Evolutionary conservation across 2,888 invertebrate genomes (phyloP).

Genomic region (Halictus ligatus): DNA sequence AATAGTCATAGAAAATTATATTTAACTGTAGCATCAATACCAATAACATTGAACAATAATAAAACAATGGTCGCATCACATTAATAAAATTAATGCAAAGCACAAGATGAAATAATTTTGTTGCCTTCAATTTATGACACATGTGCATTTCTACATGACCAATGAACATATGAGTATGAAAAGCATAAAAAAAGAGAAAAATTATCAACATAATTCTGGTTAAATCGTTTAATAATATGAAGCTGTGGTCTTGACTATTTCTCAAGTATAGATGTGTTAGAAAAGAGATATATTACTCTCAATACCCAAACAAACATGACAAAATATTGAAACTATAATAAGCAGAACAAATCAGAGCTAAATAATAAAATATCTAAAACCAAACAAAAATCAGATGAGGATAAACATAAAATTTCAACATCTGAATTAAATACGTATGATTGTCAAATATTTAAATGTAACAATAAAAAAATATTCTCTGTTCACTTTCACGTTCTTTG

Average conservation of each 20-base stretch:
- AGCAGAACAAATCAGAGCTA: conserved; percentile 59
- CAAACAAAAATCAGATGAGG: conserved; percentile 59
- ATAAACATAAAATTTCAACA: conserved; percentile 51
- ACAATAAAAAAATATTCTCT: conserved; percentile 37
- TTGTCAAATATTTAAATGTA: conserved; percentile 41
- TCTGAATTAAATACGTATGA: conserved; percentile 45
- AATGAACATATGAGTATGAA: conserved; percentile 17
- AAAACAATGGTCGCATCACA: conserved; percentile 24
- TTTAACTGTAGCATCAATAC: conserved; percentile 26
- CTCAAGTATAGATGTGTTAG: conserved; percentile 69
- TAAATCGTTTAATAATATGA: conserved; percentile 37
- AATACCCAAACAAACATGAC: conserved; percentile 40
- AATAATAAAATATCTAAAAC: conserved; percentile 53
- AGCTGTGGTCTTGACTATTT: conserved; percentile 33
- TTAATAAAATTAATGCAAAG: conserved; percentile 36
- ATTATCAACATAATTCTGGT: conserved; percentile 42
- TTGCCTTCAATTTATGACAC: conserved; percentile 29
- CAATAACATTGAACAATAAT: conserved; percentile 31
- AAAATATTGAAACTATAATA: conserved; percentile 58
- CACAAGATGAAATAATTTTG: conserved; percentile 38
- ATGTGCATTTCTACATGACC: conserved; percentile 37
- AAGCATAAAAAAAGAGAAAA: conserved; percentile 56
- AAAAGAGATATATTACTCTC: conserved; percentile 79
- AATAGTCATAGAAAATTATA: background rate
- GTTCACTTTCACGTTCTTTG: conserved; percentile 6